phyloP scores from a whole-genome alignment of 1,140 invertebrate genomes.

The Aradophagus sp. region DNA sequence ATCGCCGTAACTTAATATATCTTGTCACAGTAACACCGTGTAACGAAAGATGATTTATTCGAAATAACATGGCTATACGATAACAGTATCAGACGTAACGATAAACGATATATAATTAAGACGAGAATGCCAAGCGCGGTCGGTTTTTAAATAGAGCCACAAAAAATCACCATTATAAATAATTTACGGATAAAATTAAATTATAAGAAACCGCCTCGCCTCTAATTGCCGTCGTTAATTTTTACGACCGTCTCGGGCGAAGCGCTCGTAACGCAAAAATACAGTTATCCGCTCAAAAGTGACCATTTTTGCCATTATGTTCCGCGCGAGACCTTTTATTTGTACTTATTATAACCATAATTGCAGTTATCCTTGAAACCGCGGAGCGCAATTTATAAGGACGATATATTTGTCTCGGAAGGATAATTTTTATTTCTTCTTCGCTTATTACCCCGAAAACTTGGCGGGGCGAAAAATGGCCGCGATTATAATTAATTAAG shows the following conservation, averaged over 20 bases:
- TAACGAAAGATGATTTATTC: slow-evolving; percentile 37
- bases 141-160: slow-evolving; percentile 29
- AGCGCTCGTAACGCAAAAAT: slow-evolving; percentile 46
- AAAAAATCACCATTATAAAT: slow-evolving; percentile 48
- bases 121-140: slow-evolving; percentile 12
- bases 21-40: slow-evolving; percentile 43
- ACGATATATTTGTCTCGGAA: slow-evolving; percentile 46
- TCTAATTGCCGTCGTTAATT: slow-evolving; percentile 55
- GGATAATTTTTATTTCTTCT: slow-evolving; percentile 36
- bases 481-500: slow-evolving; percentile 35
- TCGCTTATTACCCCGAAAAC: slow-evolving; percentile 29
- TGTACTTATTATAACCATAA: slow-evolving; percentile 44
- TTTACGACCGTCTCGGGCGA: slow-evolving; percentile 47
- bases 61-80: slow-evolving; percentile 29
- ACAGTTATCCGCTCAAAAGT: slow-evolving; percentile 52
- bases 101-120: slow-evolving; percentile 42
- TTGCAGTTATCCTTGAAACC: slow-evolving; percentile 49
- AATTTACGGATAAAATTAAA: slow-evolving; percentile 55
- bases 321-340: slow-evolving; percentile 36
- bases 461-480: slow-evolving; percentile 6
- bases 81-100: slow-evolving; percentile 47
- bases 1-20: slow-evolving; percentile 37
- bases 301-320: slow-evolving; percentile 50
- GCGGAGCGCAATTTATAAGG: slow-evolving; percentile 45
- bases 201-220: slow-evolving; percentile 52